These are phyloP conservation scores for Coreius guichenoti DNA, from an alignment of 2,797 vertebrate species.

Conservation along the genomic window DNA sequence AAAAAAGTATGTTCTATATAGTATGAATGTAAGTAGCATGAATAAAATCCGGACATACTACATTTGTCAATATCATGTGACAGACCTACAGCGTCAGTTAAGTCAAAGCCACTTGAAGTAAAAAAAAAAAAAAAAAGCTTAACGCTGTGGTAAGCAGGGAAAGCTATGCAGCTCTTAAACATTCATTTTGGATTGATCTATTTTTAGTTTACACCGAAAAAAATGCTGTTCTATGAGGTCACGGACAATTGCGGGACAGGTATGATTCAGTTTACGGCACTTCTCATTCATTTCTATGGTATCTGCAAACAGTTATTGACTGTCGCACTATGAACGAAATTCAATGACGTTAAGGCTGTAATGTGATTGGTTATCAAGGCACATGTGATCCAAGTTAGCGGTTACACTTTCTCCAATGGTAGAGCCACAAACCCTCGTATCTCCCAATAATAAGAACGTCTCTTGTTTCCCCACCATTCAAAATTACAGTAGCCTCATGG, in stretches of 20 bases:
- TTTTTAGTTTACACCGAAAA: background rate
- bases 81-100: background rate
- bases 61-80: background rate
- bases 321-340: background rate
- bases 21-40: background rate
- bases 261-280: background rate
- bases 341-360: background rate
- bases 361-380: background rate
- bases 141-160: too few species aligned
- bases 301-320: background rate
- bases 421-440: background rate
- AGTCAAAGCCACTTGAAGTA: background rate
- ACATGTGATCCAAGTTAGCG: background rate
- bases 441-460: background rate
- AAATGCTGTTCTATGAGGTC: background rate
- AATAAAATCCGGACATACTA: background rate
- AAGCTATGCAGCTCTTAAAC: too few species aligned
- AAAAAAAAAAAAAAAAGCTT: too few species aligned
- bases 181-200: background rate
- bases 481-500: background rate
- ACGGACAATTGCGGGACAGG: rapidly evolving
- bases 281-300: background rate
- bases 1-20: background rate
- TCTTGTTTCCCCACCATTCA: background rate
- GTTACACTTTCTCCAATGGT: background rate